Evolutionary conservation across 1,140 invertebrate genomes (phyloP), one percentile per base, ranked within the genome.

Genomic region (Matsumurasca onukii): DNA sequence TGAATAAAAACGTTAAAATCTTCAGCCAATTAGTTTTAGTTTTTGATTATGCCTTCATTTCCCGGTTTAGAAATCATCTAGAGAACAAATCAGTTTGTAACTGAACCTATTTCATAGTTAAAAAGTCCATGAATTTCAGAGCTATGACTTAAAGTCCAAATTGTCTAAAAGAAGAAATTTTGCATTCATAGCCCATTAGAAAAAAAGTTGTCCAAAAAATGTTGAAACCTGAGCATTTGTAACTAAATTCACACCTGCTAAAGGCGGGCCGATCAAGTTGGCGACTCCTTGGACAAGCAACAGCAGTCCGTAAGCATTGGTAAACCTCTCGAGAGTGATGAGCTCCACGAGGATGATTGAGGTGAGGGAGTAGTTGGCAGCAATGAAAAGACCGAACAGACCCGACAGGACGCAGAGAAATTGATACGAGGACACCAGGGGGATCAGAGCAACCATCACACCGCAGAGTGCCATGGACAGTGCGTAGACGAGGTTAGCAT

Each of bases 281-380:
- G 92, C 93, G 39, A 95, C 79, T 2, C 94, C 95, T 79, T 97
- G 94, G 65, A 95, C 92, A 2, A 97, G 81, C 63, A 95, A 80
- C 34, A 96, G 78, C 67, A 97, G 80, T 13, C 95, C 94, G 76
- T 97, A 96, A 1, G 93, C 93, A 75, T 92, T 94, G 0, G 94
- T 93, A 75, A 98, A 95, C 75, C 89, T 85, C 72, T 97, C 93
- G 29, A 96, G 75, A 3, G 91, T 89, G 67, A 93, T 91, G 70
- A 93, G 80, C 75, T 95, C 90, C 24, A 95, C 92, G 29, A 95
- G 82, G 66, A 95, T 94, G 71, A 93, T 91, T 71, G 91, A 91
- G 12, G 91, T 92, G 1, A 95, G 82, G 9, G 91, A 91, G 80
- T 94, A 94, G 78, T 94, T 94, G 13, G 92, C 92, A 3, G 91